Conservation (phyloP, 2,888 invertebrate species). For the Tryphoninae sp. region DNA sequence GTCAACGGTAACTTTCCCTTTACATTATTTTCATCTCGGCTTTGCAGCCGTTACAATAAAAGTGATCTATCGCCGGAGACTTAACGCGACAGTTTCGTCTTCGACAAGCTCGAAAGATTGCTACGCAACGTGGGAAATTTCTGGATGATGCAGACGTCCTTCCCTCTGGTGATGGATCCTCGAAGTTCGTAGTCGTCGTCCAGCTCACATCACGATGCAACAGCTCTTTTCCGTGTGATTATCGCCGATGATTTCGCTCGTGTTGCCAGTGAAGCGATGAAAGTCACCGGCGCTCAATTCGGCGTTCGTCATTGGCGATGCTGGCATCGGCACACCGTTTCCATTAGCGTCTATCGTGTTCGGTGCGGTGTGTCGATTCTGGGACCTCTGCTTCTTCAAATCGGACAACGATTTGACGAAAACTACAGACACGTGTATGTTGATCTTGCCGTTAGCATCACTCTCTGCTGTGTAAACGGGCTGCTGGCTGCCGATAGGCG, state of each 20-base stretch:
- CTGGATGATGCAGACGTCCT: background rate
- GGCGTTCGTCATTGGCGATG: constrained; percentile 78
- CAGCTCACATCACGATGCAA: constrained; percentile 87
- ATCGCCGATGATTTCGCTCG: constrained; percentile 90
- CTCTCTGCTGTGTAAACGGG: constrained; percentile 85
- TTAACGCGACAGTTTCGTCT: background rate
- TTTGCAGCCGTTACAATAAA: constrained; percentile 4
- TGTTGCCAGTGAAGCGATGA: constrained; percentile 86
- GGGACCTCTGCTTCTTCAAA: constrained; percentile 95
- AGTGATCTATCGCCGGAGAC: background rate
- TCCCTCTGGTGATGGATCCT: background rate
- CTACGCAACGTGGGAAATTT: background rate
- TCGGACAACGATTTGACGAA: constrained; percentile 95
- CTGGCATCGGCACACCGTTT: constrained; percentile 82
- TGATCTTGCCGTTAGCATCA: constrained; percentile 92
- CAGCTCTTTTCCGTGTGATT: constrained; percentile 87
- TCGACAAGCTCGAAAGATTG: constrained; percentile 9
- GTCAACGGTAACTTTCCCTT: background rate
- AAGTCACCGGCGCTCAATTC: constrained; percentile 81
- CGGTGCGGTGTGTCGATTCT: constrained; percentile 87
- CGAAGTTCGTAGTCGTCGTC: background rate
- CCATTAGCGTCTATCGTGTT: constrained; percentile 82
- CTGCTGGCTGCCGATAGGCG: constrained; percentile 78
- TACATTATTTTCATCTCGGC: background rate
- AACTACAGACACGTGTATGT: constrained; percentile 91